Evolutionary conservation across 1,140 invertebrate species (phyloP).

Genomic region (Branchinecta lynchi): DNA sequence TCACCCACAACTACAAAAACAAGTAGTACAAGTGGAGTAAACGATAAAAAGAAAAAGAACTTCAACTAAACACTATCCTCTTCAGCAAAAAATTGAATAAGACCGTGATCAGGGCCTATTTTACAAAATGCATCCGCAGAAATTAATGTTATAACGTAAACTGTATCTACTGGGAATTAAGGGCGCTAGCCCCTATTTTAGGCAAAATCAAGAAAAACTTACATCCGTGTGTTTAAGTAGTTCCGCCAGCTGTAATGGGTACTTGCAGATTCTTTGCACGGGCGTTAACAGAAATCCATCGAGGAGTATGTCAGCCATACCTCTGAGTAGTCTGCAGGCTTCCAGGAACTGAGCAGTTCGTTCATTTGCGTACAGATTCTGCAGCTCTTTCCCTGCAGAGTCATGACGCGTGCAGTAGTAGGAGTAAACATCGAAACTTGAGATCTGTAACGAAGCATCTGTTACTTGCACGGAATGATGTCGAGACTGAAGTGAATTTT

Average conservation of each 20-base stretch:
- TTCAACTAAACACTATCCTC: too few species aligned
- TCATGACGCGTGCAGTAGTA: constrained; percentile 85
- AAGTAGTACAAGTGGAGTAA: too few species aligned
- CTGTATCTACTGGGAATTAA: too few species aligned
- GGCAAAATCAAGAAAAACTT: constrained; percentile 12
- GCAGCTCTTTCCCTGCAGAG: constrained; percentile 52
- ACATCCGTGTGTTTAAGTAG: constrained; percentile 57
- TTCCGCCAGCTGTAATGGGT: constrained; percentile 72
- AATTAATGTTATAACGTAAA: too few species aligned
- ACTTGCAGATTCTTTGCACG: constrained; percentile 83
- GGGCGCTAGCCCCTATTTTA: neutral
- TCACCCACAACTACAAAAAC: too few species aligned
- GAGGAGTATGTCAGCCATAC: constrained; percentile 66
- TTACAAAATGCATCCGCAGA: too few species aligned
- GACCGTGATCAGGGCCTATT: too few species aligned
- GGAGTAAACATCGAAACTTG: constrained; percentile 66
- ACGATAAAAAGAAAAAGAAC: too few species aligned
- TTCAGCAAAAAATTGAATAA: too few species aligned
- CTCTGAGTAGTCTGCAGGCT: constrained; percentile 58
- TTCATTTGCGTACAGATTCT: constrained; percentile 52
- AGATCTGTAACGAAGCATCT: constrained; percentile 36
- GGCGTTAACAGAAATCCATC: constrained; percentile 77
- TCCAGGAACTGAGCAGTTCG: constrained; percentile 69
- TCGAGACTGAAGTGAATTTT: too few species aligned
- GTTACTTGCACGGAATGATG: too few species aligned